Evolutionary conservation across 2,888 invertebrate genomes (phyloP).

Genomic region (Dione juno): DNA sequence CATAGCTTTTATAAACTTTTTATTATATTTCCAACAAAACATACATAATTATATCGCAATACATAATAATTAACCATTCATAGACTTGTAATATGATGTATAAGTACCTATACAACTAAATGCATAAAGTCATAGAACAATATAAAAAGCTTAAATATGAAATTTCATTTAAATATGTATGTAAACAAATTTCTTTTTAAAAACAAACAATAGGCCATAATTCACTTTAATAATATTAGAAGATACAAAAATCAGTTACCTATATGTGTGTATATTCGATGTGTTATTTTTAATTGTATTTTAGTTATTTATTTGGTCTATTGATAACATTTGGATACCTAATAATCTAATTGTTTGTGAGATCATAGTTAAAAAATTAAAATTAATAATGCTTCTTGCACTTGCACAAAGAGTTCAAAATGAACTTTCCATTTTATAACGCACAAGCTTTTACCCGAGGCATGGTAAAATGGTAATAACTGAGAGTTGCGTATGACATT

Average conservation of each 20-base stretch:
- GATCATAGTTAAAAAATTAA: background rate
- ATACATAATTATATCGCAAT: constrained; percentile 7
- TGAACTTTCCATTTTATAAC: background rate
- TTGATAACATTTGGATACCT: background rate
- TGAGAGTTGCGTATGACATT: too few species aligned
- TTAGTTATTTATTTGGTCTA: background rate
- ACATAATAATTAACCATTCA: constrained; percentile 13
- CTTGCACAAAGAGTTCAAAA: background rate
- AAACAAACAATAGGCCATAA: constrained; percentile 5
- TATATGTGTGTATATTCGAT: constrained; percentile 8
- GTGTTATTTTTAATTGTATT: background rate
- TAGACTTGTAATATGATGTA: constrained; percentile 4
- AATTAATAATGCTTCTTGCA: background rate
- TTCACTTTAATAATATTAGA: background rate
- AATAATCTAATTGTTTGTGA: background rate
- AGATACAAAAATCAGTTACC: background rate
- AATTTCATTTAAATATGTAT: background rate
- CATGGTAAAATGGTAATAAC: too few species aligned
- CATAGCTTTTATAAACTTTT: background rate
- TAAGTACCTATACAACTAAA: constrained; percentile 13
- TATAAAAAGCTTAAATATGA: background rate
- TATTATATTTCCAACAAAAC: constrained; percentile 15
- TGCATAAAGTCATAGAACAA: constrained; percentile 17
- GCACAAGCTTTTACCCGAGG: too few species aligned
- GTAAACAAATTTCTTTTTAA: background rate